Percentiles rank a stretch among this genome's conserved stretches.
phyloP scores from a whole-genome alignment of 2,113 vertebrate genomes.

The Tretioscincus oriximinensis region DNA sequence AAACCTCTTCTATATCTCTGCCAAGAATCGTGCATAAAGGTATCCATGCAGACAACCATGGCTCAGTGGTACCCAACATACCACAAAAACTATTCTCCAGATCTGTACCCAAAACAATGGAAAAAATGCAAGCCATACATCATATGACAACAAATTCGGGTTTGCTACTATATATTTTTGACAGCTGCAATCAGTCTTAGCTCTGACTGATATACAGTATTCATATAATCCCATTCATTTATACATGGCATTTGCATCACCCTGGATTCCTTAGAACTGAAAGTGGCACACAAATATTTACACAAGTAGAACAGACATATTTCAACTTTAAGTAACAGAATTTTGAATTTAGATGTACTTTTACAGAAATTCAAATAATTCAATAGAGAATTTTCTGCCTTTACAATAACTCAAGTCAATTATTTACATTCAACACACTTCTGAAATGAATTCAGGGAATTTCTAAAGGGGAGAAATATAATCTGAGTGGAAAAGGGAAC shows the following conservation, averaged over 20 bases:
- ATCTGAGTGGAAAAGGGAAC: neutral
- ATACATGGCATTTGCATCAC: too few species aligned
- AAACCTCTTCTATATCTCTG: too few species aligned
- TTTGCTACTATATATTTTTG: neutral
- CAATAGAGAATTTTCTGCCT: too few species aligned
- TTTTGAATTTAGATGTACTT: neutral
- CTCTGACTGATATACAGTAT: neutral
- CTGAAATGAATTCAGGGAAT: neutral
- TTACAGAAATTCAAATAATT: too few species aligned
- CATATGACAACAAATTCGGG: neutral
- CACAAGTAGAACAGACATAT: neutral
- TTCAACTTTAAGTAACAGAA: neutral
- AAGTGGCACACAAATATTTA: too few species aligned
- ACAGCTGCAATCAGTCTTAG: neutral
- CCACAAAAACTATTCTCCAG: neutral
- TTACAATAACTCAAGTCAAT: neutral
- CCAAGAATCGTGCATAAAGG: too few species aligned
- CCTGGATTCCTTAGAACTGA: too few species aligned
- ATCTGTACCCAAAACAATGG: neutral
- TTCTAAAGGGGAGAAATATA: too few species aligned
- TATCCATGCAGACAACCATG: too few species aligned
- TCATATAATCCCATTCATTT: too few species aligned
- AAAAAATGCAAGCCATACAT: neutral
- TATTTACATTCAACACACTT: neutral
- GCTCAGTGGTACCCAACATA: too few species aligned